Evolutionary conservation across 2,797 vertebrate species (phyloP).

Genomic region (Galago senegalensis): DNA sequence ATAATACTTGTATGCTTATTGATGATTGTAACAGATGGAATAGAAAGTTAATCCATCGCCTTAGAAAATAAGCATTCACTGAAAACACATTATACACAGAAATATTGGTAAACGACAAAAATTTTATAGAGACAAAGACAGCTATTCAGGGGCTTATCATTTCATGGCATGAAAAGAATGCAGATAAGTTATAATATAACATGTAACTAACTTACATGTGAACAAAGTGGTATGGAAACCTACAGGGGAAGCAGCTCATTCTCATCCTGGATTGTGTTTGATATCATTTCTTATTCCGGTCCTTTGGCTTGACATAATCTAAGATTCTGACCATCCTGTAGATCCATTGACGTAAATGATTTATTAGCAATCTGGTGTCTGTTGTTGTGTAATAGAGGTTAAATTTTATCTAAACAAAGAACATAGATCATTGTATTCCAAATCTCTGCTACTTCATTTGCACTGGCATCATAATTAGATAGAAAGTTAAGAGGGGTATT

Average conservation of each 20-base stretch:
- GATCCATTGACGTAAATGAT: constrained; percentile 79
- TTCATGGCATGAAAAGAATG: background rate
- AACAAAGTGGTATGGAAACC: background rate
- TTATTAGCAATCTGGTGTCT: constrained; percentile 74
- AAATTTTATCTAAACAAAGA: constrained; percentile 73
- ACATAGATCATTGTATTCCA: constrained; percentile 72
- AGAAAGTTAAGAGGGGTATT: constrained; percentile 18
- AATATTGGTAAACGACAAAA: background rate
- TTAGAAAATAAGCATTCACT: constrained; percentile 9
- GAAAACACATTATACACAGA: background rate
- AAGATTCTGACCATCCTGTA: constrained; percentile 71
- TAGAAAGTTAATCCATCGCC: background rate
- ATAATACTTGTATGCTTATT: background rate
- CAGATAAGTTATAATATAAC: background rate
- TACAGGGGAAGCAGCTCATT: background rate
- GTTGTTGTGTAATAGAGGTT: constrained; percentile 46
- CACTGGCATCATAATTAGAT: background rate
- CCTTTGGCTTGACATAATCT: constrained; percentile 67
- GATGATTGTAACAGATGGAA: background rate
- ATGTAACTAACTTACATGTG: background rate
- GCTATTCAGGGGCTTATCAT: background rate
- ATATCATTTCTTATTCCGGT: constrained; percentile 26
- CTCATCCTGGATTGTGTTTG: background rate
- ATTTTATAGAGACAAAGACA: background rate
- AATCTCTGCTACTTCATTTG: constrained; percentile 65